Evolutionary conservation across 2,888 invertebrate genomes (phyloP), one percentile per base, ranked within the genome.

Genomic region (Agrotis exclamationis): DNA sequence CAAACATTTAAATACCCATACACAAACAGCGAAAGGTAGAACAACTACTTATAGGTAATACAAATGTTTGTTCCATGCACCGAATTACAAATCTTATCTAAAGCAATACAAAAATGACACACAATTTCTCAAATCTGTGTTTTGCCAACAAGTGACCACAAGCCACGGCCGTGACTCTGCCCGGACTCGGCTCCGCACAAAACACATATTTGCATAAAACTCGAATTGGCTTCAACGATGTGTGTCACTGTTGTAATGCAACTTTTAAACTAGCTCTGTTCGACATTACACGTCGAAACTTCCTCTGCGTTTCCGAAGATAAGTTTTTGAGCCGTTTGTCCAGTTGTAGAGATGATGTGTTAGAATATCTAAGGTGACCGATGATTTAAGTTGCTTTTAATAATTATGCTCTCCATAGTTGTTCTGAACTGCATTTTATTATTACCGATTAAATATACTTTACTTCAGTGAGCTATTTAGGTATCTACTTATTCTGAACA

Each of bases 131-230:
- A 67, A 82, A 74, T 76, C 71, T 64, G 60, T 71, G 79, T 83
- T 87, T 83, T 79, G 82, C 67, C 66, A 75, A 70, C 72, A 51
- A 70, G 74, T 64, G 66, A 73, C 65, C 70, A 57, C 47, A 18
- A 60, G 68, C 28, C 76, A 60, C 62, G 68, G 76, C 54, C 28
- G 66, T 24, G 57, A 48, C 20, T 48, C 44, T 39, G 68, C 57
- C 22, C 69, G 64, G 60, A n/a, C 14, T 20, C 9, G 16, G 63
- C 57, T 22, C 68, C 54, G 58, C 74, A 81, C 85, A 87, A 85
- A 88, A 88, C 84, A 89, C 80, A 79, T 86, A 93, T 93, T 94
- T 92, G 91, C 92, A 93, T 93, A 91, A 90, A 91, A 93, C 87
- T 91, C 87, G 83, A 90, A 92, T 93, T 90, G 90, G 87, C 87